Conservation (phyloP, 2,888 invertebrate genomes). For the Sympetrum striolatum region DNA sequence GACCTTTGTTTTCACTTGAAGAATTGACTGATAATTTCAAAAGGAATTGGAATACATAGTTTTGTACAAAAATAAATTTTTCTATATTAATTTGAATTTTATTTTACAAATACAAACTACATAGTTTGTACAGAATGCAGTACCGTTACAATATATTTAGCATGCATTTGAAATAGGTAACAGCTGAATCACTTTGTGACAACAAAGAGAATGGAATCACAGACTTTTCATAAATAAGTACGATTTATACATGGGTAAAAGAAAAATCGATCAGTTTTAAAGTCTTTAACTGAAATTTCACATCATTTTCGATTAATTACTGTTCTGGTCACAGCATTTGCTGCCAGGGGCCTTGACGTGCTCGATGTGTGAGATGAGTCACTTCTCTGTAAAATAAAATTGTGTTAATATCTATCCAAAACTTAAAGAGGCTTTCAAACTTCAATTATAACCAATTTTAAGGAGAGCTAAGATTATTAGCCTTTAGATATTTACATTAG, state of each 20-base stretch:
- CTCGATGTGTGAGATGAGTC: conserved; percentile 53
- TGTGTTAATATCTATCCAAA: background rate
- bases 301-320: conserved; percentile 27
- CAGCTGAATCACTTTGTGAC: conserved; percentile 16
- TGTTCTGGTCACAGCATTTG: conserved; percentile 17
- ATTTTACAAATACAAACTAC: conserved; percentile 40
- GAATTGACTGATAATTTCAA: too few species aligned
- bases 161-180: background rate
- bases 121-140: conserved; percentile 6
- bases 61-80: background rate
- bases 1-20: too few species aligned
- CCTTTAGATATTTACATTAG: too few species aligned
- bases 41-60: too few species aligned
- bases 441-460: too few species aligned
- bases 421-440: too few species aligned
- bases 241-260: background rate
- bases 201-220: conserved; percentile 40
- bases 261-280: conserved; percentile 11
- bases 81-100: conserved; percentile 6
- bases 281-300: background rate
- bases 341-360: conserved; percentile 39
- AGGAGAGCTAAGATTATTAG: too few species aligned
- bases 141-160: conserved; percentile 1
- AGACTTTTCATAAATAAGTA: conserved; percentile 25
- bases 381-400: conserved; percentile 51